Percentiles rank a stretch among this genome's conserved stretches.
Conservation (phyloP, 2,888 invertebrate species). For the Sinhomidia bicolor region DNA sequence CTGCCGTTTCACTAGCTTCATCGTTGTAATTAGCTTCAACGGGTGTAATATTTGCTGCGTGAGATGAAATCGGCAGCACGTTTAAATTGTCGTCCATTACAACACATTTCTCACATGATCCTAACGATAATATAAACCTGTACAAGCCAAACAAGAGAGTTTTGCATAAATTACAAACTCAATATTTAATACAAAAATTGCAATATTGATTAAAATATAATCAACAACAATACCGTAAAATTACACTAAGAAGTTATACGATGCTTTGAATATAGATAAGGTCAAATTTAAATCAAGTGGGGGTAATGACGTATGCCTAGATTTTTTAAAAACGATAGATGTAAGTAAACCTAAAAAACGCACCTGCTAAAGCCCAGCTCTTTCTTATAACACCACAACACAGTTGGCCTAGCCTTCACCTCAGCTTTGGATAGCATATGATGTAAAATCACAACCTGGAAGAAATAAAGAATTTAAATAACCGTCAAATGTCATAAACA, state of each 20-base stretch:
- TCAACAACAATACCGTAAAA: too few relatives aligned
- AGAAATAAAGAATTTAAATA: conserved; percentile 69
- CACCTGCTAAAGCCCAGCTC: conserved; percentile 94
- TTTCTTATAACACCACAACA: conserved; percentile 99
- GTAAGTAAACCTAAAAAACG: too few relatives aligned
- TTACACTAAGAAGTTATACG: too few relatives aligned
- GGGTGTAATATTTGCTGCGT: conserved; percentile 90
- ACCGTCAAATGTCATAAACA: not conserved
- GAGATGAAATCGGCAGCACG: conserved; percentile 95
- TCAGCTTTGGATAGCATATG: conserved; percentile 98
- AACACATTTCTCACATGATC: conserved; percentile 92
- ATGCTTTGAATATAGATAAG: too few relatives aligned
- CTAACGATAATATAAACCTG: conserved; percentile 92
- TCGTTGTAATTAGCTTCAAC: conserved; percentile 84
- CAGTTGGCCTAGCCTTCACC: conserved; percentile 95
- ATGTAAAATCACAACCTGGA: conserved; percentile 90
- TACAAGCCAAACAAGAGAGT: conserved; percentile 52
- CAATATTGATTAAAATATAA: too few relatives aligned
- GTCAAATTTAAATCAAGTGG: too few relatives aligned
- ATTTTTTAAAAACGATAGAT: too few relatives aligned
- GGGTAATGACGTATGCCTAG: too few relatives aligned
- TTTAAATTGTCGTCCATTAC: conserved; percentile 97
- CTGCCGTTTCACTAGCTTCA: conserved; percentile 83
- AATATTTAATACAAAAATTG: not conserved
- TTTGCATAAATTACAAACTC: not conserved